phyloP scores from a whole-genome alignment of 2,113 vertebrate genomes.

The Lepus timidus region DNA sequence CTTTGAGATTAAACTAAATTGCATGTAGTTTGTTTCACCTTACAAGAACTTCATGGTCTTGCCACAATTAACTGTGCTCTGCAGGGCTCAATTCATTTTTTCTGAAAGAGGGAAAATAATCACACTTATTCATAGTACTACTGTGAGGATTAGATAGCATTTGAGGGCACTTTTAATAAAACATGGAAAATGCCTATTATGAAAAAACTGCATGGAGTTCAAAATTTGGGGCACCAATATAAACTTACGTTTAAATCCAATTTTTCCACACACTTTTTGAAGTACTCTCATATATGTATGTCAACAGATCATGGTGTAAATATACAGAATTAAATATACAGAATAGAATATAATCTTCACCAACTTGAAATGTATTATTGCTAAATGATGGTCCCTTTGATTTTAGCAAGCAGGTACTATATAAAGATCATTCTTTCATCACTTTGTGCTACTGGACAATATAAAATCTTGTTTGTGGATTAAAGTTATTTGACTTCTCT shows the following conservation, averaged over 20 bases:
- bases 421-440: not conserved
- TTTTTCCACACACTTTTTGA: too few species aligned
- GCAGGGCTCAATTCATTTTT: not conserved
- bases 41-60: not conserved
- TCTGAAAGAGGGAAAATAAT: not conserved
- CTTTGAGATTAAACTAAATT: not conserved
- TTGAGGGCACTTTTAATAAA: too few species aligned
- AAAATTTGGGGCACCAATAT: too few species aligned
- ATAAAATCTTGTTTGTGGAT: not conserved
- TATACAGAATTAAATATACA: not conserved
- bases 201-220: too few species aligned
- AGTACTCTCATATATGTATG: not conserved
- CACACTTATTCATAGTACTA: not conserved
- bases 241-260: too few species aligned
- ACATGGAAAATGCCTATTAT: too few species aligned
- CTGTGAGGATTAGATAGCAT: not conserved
- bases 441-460: not conserved
- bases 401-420: not conserved
- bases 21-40: not conserved
- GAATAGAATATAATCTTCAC: constrained; percentile 11
- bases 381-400: not conserved
- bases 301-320: not conserved
- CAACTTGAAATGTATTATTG: not conserved
- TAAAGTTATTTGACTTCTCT: not conserved
- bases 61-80: not conserved